phyloP scores from a whole-genome alignment of 2,113 vertebrate genomes.

The Acrocephalus kingi region DNA sequence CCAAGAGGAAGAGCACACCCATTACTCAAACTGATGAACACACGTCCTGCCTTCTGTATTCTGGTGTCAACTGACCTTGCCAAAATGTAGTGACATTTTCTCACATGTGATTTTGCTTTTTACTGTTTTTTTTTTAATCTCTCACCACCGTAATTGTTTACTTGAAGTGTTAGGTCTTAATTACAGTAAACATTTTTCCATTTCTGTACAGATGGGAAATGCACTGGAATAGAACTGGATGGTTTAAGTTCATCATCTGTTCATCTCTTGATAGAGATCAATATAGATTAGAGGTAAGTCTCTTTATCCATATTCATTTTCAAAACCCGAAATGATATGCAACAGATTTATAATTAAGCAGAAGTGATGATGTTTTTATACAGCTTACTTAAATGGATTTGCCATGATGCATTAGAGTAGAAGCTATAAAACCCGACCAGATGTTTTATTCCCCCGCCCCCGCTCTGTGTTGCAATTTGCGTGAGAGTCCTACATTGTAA shows the following conservation, averaged over 20 bases:
- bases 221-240: constrained; percentile 7
- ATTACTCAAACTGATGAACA: accelerated
- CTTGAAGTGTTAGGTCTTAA: constrained; percentile 35
- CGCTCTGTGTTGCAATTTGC: neutral
- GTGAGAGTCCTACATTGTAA: neutral
- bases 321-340: constrained; percentile 12
- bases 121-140: neutral
- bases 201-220: constrained; percentile 41
- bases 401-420: neutral
- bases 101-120: neutral
- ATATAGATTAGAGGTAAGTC: constrained; percentile 57
- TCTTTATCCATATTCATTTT: constrained; percentile 56
- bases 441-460: neutral
- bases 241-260: constrained; percentile 53
- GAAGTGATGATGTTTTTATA: constrained; percentile 29
- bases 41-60: neutral
- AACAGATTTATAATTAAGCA: constrained; percentile 63
- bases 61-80: neutral
- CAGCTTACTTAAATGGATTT: constrained; percentile 56
- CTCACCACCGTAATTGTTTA: neutral
- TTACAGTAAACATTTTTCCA: constrained; percentile 33
- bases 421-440: constrained; percentile 30
- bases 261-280: constrained; percentile 50
- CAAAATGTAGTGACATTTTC: neutral
- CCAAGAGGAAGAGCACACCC: neutral